Conservation (phyloP, 2,797 vertebrate species). For the Onychomys torridus region DNA sequence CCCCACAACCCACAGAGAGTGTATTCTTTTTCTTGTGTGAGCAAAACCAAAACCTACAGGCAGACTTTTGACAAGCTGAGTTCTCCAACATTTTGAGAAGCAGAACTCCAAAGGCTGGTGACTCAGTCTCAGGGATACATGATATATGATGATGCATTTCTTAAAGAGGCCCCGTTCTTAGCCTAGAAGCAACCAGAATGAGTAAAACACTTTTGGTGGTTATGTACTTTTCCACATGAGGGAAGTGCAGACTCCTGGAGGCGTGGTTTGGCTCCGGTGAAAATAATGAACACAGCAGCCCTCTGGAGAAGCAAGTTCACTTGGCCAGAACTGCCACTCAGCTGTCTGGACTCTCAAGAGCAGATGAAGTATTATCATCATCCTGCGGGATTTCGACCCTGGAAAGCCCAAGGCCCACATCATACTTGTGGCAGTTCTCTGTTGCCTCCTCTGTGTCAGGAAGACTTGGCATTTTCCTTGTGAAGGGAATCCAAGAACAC, state of each 20-base stretch:
- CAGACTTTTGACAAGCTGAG: slow-evolving; percentile 17
- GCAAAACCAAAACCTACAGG: slow-evolving; percentile 26
- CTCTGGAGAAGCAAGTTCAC: not conserved
- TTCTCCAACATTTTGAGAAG: not conserved
- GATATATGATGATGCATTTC: not conserved
- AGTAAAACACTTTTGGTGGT: slow-evolving; percentile 43
- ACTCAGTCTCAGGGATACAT: not conserved
- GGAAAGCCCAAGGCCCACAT: not conserved
- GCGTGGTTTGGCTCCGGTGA: not conserved
- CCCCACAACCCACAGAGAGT: slow-evolving; percentile 74
- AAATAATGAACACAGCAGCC: not conserved
- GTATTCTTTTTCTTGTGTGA: slow-evolving; percentile 75
- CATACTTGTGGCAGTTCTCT: not conserved
- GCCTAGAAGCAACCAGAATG: slow-evolving; percentile 4
- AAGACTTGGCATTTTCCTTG: not conserved
- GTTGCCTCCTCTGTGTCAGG: not conserved
- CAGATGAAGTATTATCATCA: not conserved
- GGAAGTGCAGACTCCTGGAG: not conserved
- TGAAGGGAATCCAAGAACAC: not conserved
- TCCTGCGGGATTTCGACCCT: not conserved
- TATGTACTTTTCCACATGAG: not conserved
- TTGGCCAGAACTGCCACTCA: not conserved
- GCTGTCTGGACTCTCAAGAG: not conserved
- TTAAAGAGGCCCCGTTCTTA: slow-evolving; percentile 49
- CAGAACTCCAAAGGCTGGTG: not conserved